phyloP scores from a whole-genome alignment of 2,888 invertebrate species.

The Psococerastis gibbosa region DNA sequence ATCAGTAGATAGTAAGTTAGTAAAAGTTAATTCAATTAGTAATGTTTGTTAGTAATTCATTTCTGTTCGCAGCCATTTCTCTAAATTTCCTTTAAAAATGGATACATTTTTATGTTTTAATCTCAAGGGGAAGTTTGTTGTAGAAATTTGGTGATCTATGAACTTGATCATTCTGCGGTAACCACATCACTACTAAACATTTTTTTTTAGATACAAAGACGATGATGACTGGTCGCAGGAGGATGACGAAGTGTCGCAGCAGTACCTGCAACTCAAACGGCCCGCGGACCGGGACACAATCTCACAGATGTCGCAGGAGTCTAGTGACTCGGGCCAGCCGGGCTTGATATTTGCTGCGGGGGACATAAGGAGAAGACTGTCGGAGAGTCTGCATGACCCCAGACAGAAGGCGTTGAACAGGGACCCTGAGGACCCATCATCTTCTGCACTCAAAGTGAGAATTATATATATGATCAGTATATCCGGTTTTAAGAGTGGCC shows the following conservation, averaged over 20 bases:
- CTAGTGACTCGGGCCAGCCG: conserved; percentile 52
- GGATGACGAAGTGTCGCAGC: conserved; percentile 79
- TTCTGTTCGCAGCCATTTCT: too few relatives aligned
- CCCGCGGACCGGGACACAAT: conserved; percentile 57
- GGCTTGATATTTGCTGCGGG: conserved; percentile 61
- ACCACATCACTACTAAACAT: too few relatives aligned
- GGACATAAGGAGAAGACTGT: conserved; percentile 66
- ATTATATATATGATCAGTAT: conserved; percentile 6
- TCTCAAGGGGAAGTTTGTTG: too few relatives aligned
- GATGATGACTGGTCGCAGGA: conserved; percentile 74
- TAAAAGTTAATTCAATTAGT: too few relatives aligned
- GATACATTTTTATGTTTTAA: too few relatives aligned
- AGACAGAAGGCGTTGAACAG: conserved; percentile 63
- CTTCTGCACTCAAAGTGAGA: conserved; percentile 73
- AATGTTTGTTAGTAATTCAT: too few relatives aligned
- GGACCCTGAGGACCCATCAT: conserved; percentile 96
- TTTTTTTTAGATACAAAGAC: conserved; percentile 9
- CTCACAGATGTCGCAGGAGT: conserved; percentile 78
- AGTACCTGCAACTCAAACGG: conserved; percentile 46
- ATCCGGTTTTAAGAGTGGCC: too few relatives aligned
- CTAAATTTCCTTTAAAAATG: too few relatives aligned
- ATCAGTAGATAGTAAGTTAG: too few relatives aligned
- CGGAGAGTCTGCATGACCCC: conserved; percentile 55
- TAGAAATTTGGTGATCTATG: too few relatives aligned
- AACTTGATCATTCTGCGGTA: too few relatives aligned